Evolutionary conservation across 2,113 vertebrate species (phyloP).

Genomic region (Varanus komodoensis): DNA sequence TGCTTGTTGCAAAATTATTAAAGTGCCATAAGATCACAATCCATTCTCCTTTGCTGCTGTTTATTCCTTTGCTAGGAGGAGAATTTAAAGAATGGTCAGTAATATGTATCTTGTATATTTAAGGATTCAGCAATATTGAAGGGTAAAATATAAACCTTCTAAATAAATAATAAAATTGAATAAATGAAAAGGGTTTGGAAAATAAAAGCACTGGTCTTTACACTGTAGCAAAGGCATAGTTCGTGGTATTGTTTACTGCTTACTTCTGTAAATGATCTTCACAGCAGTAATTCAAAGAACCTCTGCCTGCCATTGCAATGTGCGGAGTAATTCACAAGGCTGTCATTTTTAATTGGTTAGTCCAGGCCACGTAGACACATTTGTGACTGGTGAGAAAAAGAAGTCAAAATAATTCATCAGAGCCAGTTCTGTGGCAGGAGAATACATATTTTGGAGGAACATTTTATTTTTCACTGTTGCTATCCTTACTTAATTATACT

Average conservation of each 20-base stretch:
- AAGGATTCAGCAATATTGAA: not conserved
- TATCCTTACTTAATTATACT: slow-evolving; percentile 39
- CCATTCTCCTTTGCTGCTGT: not conserved
- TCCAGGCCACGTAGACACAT: slow-evolving; percentile 20
- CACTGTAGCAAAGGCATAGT: not conserved
- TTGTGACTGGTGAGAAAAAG: slow-evolving; percentile 17
- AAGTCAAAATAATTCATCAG: slow-evolving; percentile 28
- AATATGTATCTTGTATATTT: slow-evolving; percentile 1
- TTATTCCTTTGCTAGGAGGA: not conserved
- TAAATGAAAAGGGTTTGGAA: slow-evolving; percentile 3
- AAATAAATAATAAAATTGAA: slow-evolving; percentile 9
- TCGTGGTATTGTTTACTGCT: slow-evolving; percentile 30
- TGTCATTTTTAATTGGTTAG: slow-evolving; percentile 45
- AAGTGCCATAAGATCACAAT: not conserved
- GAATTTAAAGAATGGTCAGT: not conserved
- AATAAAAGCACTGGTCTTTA: slow-evolving; percentile 9
- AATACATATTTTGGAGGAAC: not conserved
- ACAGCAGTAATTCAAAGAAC: not conserved
- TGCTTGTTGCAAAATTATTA: not conserved
- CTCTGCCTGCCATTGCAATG: slow-evolving; percentile 7
- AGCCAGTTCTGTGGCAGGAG: not conserved
- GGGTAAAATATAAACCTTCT: not conserved
- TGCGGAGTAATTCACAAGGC: slow-evolving; percentile 18
- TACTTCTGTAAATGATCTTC: slow-evolving; percentile 28
- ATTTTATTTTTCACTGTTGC: not conserved